Evolutionary conservation across 2,888 invertebrate species (phyloP), one percentile per base, ranked within the genome.

Genomic region (Aquatica leii): DNA sequence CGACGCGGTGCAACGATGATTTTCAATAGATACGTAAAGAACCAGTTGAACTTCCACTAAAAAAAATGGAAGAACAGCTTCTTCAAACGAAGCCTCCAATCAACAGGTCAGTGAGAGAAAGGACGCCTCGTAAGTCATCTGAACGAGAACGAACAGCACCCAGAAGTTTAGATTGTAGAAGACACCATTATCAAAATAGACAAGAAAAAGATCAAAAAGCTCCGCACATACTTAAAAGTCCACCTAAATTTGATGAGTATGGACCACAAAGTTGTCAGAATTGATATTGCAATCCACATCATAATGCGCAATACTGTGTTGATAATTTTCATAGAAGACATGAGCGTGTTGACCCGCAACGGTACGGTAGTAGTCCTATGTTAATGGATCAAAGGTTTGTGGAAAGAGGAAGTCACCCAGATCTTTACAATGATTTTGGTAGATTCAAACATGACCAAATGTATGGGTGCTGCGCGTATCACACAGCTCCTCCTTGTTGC

Each of bases 141-240:
- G 76, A 76, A n/a, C 75, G 76, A 66, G 76, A 76, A 12, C 75
- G 76, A 65, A 68, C 76, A 9, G 74, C 76, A n/a, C 51, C 73
- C 63, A 54, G 64, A 64, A 57, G 57, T 65, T 59, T 41, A 83
- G 83, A 60, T 82, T 81, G 72, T 79, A 82, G 50, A 82, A 83
- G 14, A 87, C 83, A 86, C 41, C 76, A 73, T 40, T 76, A 83
- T 41, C 80, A 83, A 31, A 84, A 84, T 69, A 83, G 87, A 37
- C 84, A 84, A 65, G 88, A 89, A 69, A 82, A 89, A 40, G 90
- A 90, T 75, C 86, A 86, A 55, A 89, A 88, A 78, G 85, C 87
- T 55, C 83, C 87, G 21, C 79, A 87, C 76, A 82, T 86, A 6
- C 69, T 76, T 18, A 80, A 81, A 65, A 78, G 76, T 62, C 80